Base-by-base conservation (phyloP, 2,797 vertebrate species). In the Microctenopoma steveboyesi region DNA sequence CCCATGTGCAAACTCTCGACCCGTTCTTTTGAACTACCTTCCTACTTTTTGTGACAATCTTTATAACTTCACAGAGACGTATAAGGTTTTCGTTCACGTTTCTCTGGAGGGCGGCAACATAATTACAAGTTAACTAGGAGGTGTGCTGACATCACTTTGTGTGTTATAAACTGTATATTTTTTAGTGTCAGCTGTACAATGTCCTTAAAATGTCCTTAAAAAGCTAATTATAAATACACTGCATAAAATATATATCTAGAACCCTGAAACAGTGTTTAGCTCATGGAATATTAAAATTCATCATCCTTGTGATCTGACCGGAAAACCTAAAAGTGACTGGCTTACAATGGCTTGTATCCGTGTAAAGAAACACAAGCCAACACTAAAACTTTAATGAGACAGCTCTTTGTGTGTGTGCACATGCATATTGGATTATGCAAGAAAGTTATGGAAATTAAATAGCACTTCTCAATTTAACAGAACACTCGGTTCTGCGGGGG, bases 321-420 rank as follows among this genome's bases (percentile, higher is more conserved):
- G 8, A 69, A 40, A 27, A 58, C 16, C 16, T 12, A 5, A 47
- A 62, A 64, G 5, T 18, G 46, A 72, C 54, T 35, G 15, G 50
- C 68, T 72, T 16, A 28, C 2, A 55, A n/a, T 7, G 30, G 35
- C 64, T 51, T 54, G 56, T 50, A 53, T 47, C 4, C 9, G 39
- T 60, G 46, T 9, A 37, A 14, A 4, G 42, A 53, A 63, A 66
- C 13, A 64, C 49, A 60, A 42, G 42, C n/a, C 54, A 59, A 78
- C 3, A 57, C 57, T 61, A 8, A 61, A 61, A 28, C 57, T 49
- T 67, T 61, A 60, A 69, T 1, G 40, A 18, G 18, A 8, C 64
- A 51, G 28, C 9, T 39, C 30, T 54, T 39, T 53, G 1, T 22
- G n/a, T 25, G 46, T 4, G 35, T 18, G 33, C 56, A 33, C 30